phyloP scores from a whole-genome alignment of 2,113 vertebrate genomes.

The Cyprinus carpio region DNA sequence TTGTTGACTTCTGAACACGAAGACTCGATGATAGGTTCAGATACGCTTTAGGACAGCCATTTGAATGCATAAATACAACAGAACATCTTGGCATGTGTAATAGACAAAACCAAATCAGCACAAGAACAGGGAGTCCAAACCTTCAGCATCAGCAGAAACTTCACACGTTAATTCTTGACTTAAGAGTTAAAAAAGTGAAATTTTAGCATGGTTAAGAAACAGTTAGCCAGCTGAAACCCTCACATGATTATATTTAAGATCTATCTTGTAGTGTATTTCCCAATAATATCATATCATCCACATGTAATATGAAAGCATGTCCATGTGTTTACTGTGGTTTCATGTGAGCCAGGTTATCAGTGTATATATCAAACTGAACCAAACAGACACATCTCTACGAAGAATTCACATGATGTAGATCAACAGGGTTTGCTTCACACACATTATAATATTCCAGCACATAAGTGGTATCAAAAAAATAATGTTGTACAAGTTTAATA shows the following conservation, averaged over 20 bases:
- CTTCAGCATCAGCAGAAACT: not conserved
- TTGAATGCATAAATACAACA: not conserved
- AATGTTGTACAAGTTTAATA: not conserved
- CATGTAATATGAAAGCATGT: not conserved
- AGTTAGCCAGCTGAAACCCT: not conserved
- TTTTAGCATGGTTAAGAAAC: not conserved
- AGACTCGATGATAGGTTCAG: not conserved
- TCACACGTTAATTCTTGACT: not conserved
- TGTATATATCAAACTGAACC: not conserved
- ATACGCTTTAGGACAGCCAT: not conserved
- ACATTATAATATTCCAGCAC: not conserved
- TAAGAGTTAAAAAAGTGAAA: not conserved
- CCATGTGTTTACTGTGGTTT: not conserved
- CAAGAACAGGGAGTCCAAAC: not conserved
- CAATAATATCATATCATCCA: not conserved
- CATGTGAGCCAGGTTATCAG: not conserved
- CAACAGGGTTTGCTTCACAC: not conserved
- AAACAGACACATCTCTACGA: not conserved
- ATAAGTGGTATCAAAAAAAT: not conserved
- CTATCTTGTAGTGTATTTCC: not conserved
- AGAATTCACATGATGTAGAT: not conserved
- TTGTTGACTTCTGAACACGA: not conserved
- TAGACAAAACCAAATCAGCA: not conserved
- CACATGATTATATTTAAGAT: not conserved
- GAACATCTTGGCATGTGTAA: slow-evolving; percentile 6